Evolutionary conservation across 2,113 vertebrate genomes (phyloP), one percentile per base, ranked within the genome.

Genomic region (Laticauda laticaudata): DNA sequence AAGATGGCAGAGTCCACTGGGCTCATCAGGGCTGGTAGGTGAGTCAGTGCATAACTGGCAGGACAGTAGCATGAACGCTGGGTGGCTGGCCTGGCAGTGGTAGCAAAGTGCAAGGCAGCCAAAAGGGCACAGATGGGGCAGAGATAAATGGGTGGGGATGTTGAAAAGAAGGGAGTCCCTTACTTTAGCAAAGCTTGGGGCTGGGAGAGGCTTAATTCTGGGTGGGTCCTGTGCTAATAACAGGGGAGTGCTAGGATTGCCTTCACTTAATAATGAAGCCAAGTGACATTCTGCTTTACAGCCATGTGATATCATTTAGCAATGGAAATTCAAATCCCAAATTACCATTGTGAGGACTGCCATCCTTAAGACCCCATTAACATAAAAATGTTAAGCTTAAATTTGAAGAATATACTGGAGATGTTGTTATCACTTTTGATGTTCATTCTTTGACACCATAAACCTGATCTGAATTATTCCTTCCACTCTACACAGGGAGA

Each of bases 401-500:
- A 59, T 59, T 48, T 85, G 88, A 89, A 57, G 88, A 51, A 43
- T 11, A 29, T 55, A 34, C 53, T 6, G 51, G 34, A 45, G 15
- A 88, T 64, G 9, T 39, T 81, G 29, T 69, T 20, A n/a, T 56
- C 53, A 89, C 24, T 89, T 89, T 54, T 89, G 88, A 90, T 45
- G 64, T 69, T 21, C 43, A 61, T 81, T 57, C 48, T 14, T 14
- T n/a, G 4, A 23, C 53, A n/a, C 86, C n/a, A 51, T 2, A 29
- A 0, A 39, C 10, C 6, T 48, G 9, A 3, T 23, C 91, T 91
- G 85, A 57, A 34, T 92, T 4, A 0, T 23, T 24, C 91, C 23
- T 61, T 1, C 0, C 39, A 11, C 21, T 87, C 5, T 26, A 64
- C 89, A 3, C 0, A 0, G 0, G 18, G 45, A 26, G 14, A 7